phyloP scores from a whole-genome alignment of 2,113 vertebrate species.

The Oncorhynchus masou region DNA sequence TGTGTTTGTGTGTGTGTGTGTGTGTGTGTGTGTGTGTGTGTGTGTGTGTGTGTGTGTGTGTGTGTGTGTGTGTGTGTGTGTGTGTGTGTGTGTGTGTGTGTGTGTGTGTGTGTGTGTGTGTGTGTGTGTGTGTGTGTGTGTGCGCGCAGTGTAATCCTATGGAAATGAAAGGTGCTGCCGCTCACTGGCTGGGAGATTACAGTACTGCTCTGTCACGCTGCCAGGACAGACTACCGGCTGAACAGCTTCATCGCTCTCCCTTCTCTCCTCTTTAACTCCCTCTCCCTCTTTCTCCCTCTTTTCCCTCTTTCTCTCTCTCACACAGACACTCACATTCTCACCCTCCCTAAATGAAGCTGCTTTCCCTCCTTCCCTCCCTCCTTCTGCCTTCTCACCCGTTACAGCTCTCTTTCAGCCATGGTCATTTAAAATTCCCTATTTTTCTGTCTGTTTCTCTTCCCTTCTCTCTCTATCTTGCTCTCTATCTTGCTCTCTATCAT shows the following conservation, averaged over 20 bases:
- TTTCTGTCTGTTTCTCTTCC: too few species aligned
- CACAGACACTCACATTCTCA: conserved; percentile 13
- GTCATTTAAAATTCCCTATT: too few species aligned
- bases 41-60: conserved; percentile 32
- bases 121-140: conserved; percentile 27
- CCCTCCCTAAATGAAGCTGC: background rate
- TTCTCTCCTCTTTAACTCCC: conserved; percentile 24
- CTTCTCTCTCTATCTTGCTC: background rate
- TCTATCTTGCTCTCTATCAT: background rate
- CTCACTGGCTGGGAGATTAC: conserved; percentile 75
- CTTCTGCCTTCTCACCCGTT: background rate
- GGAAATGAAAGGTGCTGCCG: conserved; percentile 79
- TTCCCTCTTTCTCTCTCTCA: background rate
- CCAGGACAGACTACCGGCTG: conserved; percentile 55
- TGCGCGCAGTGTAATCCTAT: conserved; percentile 69
- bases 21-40: conserved; percentile 34
- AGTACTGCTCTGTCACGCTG: conserved; percentile 62
- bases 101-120: conserved; percentile 21
- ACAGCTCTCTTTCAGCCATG: background rate
- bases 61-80: conserved; percentile 15
- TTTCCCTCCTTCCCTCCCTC: too few species aligned
- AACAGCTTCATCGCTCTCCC: conserved; percentile 43
- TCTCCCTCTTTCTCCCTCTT: background rate
- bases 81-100: conserved; percentile 3
- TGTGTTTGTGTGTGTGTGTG: conserved; percentile 31